Conservation (phyloP, 2,888 invertebrate species). For the Drosophila sordidula region DNA sequence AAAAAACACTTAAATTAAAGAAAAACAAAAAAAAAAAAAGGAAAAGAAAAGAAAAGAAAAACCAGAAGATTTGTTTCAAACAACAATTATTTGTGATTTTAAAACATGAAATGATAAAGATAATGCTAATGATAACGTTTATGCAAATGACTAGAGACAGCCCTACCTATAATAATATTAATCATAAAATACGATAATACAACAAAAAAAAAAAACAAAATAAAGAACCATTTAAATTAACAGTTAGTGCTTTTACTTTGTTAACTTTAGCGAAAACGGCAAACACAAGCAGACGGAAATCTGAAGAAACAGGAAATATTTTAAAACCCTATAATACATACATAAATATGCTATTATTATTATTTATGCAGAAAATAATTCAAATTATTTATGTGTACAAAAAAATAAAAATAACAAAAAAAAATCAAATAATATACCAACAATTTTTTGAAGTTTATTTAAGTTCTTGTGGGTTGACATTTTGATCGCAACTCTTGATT, state of each 20-base stretch:
- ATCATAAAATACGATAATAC: slow-evolving; percentile 55
- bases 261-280: slow-evolving; percentile 42
- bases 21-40: slow-evolving; percentile 4
- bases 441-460: slow-evolving; percentile 4
- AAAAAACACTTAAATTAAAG: background rate
- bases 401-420: slow-evolving; percentile 3
- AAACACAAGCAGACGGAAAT: background rate
- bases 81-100: slow-evolving; percentile 78
- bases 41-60: slow-evolving; percentile 87
- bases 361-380: slow-evolving; percentile 67
- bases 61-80: slow-evolving; percentile 76
- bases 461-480: no score
- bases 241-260: slow-evolving; percentile 67
- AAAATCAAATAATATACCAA: slow-evolving; percentile 40
- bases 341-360: slow-evolving; percentile 48
- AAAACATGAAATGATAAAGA: slow-evolving; percentile 72
- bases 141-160: slow-evolving; percentile 64
- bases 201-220: slow-evolving; percentile 12
- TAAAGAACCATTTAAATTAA: slow-evolving; percentile 34
- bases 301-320: slow-evolving; percentile 43
- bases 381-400: slow-evolving; percentile 68
- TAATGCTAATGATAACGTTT: slow-evolving; percentile 47
- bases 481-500: no score
- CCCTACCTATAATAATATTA: slow-evolving; percentile 52
- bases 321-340: slow-evolving; percentile 36